Evolutionary conservation across 2,888 invertebrate species (phyloP).

Genomic region (Nymphalis polychloros): DNA sequence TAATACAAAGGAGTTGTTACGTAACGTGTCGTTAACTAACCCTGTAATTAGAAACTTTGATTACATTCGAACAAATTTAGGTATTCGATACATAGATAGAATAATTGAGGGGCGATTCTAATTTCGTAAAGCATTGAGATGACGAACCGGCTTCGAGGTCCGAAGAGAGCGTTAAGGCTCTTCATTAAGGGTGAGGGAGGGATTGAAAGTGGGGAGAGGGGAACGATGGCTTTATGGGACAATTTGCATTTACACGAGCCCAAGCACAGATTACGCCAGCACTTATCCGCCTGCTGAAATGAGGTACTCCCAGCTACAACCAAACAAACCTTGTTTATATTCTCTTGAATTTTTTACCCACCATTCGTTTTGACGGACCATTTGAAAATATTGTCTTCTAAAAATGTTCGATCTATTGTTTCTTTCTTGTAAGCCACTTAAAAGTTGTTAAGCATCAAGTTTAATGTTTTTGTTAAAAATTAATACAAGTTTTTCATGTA

Average conservation of each 20-base stretch:
- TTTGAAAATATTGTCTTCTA: constrained; percentile 46
- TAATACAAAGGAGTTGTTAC: neutral
- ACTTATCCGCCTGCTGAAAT: constrained; percentile 78
- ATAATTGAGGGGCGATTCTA: constrained; percentile 68
- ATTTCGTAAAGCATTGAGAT: constrained; percentile 73
- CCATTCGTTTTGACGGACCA: constrained; percentile 75
- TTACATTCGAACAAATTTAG: constrained; percentile 33
- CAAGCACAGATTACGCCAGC: constrained; percentile 78
- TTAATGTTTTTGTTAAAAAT: no score
- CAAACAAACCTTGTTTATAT: constrained; percentile 78
- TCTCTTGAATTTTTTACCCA: constrained; percentile 72
- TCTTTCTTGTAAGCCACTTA: neutral
- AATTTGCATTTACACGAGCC: constrained; percentile 82
- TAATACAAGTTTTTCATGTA: no score
- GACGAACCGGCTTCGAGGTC: constrained; percentile 67
- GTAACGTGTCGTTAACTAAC: constrained; percentile 26
- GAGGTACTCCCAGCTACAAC: constrained; percentile 61
- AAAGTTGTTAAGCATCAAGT: no score
- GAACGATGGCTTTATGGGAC: constrained; percentile 77
- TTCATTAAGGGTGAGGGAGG: constrained; percentile 71
- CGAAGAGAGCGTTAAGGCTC: constrained; percentile 57
- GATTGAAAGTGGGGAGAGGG: constrained; percentile 45
- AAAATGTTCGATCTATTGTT: constrained; percentile 20
- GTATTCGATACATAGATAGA: constrained; percentile 54
- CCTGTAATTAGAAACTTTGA: constrained; percentile 38